Evolutionary conservation across 1,140 invertebrate species (phyloP).

Genomic region (Hylaeus volcanicus): DNA sequence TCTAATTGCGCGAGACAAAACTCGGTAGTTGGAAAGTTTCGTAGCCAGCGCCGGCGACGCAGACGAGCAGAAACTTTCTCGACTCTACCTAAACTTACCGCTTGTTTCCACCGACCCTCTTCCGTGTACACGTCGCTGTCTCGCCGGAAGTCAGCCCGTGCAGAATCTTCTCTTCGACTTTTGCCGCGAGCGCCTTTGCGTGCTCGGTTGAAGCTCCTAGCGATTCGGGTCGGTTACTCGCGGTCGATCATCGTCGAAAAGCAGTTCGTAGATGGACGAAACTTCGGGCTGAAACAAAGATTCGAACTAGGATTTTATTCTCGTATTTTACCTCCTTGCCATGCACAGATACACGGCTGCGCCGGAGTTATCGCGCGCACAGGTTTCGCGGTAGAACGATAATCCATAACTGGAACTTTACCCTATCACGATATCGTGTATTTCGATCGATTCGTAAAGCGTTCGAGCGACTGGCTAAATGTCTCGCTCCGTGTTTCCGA

Average conservation of each 20-base stretch:
- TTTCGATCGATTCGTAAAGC: no score
- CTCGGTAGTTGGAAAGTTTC: slow-evolving; percentile 72
- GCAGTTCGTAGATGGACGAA: neutral
- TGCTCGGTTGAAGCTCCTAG: slow-evolving; percentile 11
- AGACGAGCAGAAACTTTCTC: slow-evolving; percentile 64
- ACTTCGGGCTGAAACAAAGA: neutral
- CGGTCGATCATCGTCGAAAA: neutral
- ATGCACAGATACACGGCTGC: no score
- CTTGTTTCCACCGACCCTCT: slow-evolving; percentile 62
- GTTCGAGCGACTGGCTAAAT: neutral
- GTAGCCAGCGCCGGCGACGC: slow-evolving; percentile 56
- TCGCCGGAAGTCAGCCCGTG: slow-evolving; percentile 55
- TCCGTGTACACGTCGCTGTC: slow-evolving; percentile 41
- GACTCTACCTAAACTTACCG: slow-evolving; percentile 69
- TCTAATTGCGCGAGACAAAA: slow-evolving; percentile 79
- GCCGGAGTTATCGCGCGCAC: no score
- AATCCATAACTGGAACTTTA: no score
- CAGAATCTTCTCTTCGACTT: slow-evolving; percentile 41
- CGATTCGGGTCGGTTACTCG: neutral
- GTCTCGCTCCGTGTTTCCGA: neutral
- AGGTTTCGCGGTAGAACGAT: no score
- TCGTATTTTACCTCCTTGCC: no score
- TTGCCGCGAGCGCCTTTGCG: neutral
- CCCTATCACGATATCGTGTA: no score
- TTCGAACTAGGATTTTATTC: no score